Base-by-base conservation (phyloP, 2,888 invertebrate species). In the Drosophila koepferae region DNA sequence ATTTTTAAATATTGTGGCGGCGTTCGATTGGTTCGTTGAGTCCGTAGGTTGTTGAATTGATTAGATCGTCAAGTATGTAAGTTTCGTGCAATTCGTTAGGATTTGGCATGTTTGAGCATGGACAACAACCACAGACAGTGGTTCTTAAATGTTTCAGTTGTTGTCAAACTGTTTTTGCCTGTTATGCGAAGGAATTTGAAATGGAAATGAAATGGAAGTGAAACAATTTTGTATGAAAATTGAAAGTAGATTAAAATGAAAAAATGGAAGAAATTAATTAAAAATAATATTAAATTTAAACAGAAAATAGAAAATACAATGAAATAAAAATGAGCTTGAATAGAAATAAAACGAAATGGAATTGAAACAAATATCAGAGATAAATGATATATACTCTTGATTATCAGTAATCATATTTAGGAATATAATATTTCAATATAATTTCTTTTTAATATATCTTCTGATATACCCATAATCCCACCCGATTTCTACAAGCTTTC, bases 11-110 rank as follows among this genome's bases (percentile, higher is more conserved):
- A 63, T 0, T 51, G 40, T 49, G 43, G 36, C 10, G 36, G 23
- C 36, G 5, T 28, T 31, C 72, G 77, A 76, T 62, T 5, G 7
- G 0, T 62, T 36, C 41, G 53, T 68, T 34, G 34, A 41, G 10
- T 51, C 23, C 10, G 23, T 49, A n/a, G n/a, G 40, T 1, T 41
- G 36, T 14, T 31, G 18, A 23, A 38, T 14, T 10, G 49, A 3
- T 9, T 41, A 55, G 2, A 4, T 71, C 51, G 53, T 38, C 23
- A 2, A 36, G 34, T 20, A 2, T 3, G n/a, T 28, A 48, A 2
- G 1, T n/a, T 44, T 63, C 31, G 36, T 67, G 58, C 1, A 43
- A 12, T 51, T 10, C 38, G 54, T n/a, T 1, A 6, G 5, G 16
- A 20, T 4, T 6, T n/a, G 4, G 1, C 3, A 16, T 28, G 2